Percentiles rank a stretch among this genome's conserved stretches.
Conservation (phyloP, 2,113 vertebrate genomes). For the Rhabdornis inornatus region DNA sequence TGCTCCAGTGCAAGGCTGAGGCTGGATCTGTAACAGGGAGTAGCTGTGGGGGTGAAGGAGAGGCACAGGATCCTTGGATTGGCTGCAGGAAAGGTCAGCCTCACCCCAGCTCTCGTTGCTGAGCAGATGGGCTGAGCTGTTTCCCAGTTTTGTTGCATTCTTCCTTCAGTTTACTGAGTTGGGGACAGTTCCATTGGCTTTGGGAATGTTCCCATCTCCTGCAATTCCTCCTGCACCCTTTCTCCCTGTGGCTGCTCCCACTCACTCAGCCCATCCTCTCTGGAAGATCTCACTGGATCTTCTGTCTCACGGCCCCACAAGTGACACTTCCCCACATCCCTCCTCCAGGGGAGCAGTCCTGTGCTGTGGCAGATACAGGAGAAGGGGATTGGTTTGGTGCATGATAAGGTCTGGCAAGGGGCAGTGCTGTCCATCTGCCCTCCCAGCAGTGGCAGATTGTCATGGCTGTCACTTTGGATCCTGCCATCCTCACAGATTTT, state of each 20-base stretch:
- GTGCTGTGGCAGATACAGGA: not conserved
- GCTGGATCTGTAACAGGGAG: not conserved
- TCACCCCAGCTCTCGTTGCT: not conserved
- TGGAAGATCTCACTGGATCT: not conserved
- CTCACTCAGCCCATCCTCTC: not conserved
- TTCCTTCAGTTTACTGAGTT: not conserved
- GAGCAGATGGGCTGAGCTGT: not conserved
- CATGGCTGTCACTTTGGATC: not conserved
- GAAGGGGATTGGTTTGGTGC: not conserved
- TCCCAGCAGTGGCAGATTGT: not conserved
- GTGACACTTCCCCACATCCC: not conserved
- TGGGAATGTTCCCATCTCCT: not conserved
- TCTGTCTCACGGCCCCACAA: not conserved
- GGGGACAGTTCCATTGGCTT: not conserved
- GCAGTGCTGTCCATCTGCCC: not conserved
- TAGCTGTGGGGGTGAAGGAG: not conserved
- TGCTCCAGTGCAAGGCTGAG: not conserved
- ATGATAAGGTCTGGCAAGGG: not conserved
- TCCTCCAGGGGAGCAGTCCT: not conserved
- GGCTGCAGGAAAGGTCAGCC: not conserved
- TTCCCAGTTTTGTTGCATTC: not conserved
- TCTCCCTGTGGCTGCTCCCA: not conserved
- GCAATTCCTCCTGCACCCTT: accelerated
- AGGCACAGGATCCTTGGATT: not conserved
- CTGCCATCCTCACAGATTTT: not conserved